A percentile compares a stretch with the other conserved stretches of the same genome.
Evolutionary conservation across 2,888 invertebrate genomes (phyloP).

Genomic region (Tiliacea aurago): DNA sequence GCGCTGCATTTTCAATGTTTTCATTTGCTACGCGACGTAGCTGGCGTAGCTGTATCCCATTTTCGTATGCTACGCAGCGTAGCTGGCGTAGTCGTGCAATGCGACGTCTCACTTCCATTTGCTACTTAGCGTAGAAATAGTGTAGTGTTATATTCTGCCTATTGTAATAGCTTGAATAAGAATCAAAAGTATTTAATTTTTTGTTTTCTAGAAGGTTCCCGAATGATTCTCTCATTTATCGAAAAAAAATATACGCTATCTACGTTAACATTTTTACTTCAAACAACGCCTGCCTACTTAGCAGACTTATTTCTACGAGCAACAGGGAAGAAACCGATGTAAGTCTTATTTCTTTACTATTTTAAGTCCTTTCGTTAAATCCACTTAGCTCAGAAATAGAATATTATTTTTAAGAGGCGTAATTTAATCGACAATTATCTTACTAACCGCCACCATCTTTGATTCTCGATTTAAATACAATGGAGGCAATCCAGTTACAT

Average conservation of each 20-base stretch:
- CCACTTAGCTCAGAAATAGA: no score
- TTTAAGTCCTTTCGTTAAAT: background rate
- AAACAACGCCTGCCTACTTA: conserved; percentile 36
- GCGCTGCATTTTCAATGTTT: no score
- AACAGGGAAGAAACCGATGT: conserved; percentile 35
- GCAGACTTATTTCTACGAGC: conserved; percentile 38
- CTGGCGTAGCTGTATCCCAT: no score
- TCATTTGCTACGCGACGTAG: no score
- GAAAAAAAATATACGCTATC: background rate
- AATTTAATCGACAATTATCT: background rate
- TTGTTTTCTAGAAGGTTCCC: conserved; percentile 8
- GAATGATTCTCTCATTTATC: conserved; percentile 20
- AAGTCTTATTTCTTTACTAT: background rate
- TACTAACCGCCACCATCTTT: background rate
- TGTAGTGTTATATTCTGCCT: no score
- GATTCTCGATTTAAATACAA: background rate
- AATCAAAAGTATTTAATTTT: background rate
- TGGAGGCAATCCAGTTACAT: background rate
- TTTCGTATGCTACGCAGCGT: background rate
- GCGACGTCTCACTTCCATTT: background rate
- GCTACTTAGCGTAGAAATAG: background rate
- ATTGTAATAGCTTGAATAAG: background rate
- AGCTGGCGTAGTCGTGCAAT: background rate
- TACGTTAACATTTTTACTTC: conserved; percentile 40
- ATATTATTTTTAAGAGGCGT: background rate